Evolutionary conservation across 2,113 vertebrate species (phyloP).

Genomic region (Pomatorhinus ruficollis): DNA sequence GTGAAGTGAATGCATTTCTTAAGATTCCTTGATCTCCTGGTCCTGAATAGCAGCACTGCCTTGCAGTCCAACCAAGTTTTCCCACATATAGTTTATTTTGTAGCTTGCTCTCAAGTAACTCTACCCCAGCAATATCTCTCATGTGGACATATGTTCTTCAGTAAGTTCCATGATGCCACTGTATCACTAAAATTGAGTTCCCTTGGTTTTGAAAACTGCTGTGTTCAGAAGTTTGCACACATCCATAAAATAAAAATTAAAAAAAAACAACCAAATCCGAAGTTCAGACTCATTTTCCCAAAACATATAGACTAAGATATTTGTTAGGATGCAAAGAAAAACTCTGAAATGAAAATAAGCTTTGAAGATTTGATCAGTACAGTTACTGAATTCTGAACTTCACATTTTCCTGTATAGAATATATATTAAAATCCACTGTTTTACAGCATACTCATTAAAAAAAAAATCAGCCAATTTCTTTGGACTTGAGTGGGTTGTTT

Average conservation of each 20-base stretch:
- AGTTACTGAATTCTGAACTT: not conserved
- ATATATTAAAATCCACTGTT: not conserved
- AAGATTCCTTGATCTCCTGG: not conserved
- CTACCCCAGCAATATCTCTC: not conserved
- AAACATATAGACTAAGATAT: not conserved
- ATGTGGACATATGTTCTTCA: not conserved
- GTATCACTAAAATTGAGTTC: not conserved
- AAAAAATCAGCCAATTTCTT: not conserved
- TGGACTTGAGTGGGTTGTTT: not conserved
- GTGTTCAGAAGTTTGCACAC: not conserved
- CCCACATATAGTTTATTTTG: not conserved
- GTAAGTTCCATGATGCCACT: not conserved
- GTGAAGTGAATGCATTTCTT: not conserved
- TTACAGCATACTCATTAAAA: not conserved
- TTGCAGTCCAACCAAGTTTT: not conserved
- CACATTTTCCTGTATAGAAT: not conserved
- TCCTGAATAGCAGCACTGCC: not conserved
- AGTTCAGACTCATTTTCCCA: not conserved
- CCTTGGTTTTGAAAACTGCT: not conserved
- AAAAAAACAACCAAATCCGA: not conserved
- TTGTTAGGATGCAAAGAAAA: not conserved
- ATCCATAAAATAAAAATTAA: not conserved
- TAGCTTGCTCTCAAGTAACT: not conserved
- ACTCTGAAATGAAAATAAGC: not conserved
- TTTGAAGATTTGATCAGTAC: not conserved